Percentiles rank a stretch among this genome's conserved stretches.
Conservation (phyloP, 1,140 invertebrate genomes). For the Oscheius sp. region DNA sequence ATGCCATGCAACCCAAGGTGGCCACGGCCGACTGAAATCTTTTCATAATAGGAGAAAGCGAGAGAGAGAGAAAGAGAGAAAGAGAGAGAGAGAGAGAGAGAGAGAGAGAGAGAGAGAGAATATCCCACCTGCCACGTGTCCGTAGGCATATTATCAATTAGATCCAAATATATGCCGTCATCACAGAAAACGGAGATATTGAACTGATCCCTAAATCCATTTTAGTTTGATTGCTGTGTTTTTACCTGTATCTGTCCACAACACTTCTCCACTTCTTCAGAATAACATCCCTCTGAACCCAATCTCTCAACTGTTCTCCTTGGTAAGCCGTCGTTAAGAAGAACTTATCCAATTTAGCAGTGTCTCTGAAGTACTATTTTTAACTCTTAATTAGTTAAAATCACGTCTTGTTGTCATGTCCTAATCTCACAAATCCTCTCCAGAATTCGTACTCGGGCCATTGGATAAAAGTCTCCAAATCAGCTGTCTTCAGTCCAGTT, state of each 20-base stretch:
- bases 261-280: slow-evolving; percentile 53
- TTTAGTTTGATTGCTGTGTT: neutral
- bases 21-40: slow-evolving; percentile 50
- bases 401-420: slow-evolving; percentile 35
- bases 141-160: slow-evolving; percentile 63
- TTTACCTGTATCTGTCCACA: slow-evolving; percentile 56
- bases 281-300: slow-evolving; percentile 49
- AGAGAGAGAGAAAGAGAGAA: neutral
- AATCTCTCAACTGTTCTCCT: slow-evolving; percentile 51
- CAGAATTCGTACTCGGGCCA: slow-evolving; percentile 57
- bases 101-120: neutral
- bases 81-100: neutral
- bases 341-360: slow-evolving; percentile 47
- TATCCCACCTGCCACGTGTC: slow-evolving; percentile 61
- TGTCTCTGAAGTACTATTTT: slow-evolving; percentile 6
- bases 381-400: neutral
- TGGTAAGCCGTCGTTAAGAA: slow-evolving; percentile 60
- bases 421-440: slow-evolving; percentile 51
- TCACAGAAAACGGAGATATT: slow-evolving; percentile 56
- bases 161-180: slow-evolving; percentile 59
- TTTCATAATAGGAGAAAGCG: neutral
- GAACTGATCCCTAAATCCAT: slow-evolving; percentile 37
- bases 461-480: slow-evolving; percentile 49
- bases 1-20: slow-evolving; percentile 53
- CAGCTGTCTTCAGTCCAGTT: slow-evolving; percentile 37